A percentile compares a stretch with the other conserved stretches of the same genome.
These are phyloP conservation scores for Abramis brama DNA, from an alignment of 2,113 vertebrate genomes.

Conservation along the genomic window DNA sequence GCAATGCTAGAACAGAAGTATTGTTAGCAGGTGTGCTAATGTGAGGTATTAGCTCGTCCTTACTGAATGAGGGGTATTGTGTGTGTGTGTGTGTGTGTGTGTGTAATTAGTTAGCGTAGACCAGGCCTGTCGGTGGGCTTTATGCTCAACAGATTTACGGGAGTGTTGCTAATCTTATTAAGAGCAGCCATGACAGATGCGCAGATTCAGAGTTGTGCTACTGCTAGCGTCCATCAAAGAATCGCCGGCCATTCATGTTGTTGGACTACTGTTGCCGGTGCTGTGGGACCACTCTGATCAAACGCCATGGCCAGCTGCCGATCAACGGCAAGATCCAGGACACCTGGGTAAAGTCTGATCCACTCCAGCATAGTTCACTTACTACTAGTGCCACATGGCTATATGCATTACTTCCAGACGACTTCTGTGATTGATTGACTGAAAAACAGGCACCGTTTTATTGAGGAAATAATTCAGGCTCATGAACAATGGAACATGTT, in stretches of 20 bases:
- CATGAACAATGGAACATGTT: neutral
- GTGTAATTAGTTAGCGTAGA: conserved; percentile 30
- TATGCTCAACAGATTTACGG: conserved; percentile 70
- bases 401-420: neutral
- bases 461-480: neutral
- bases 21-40: too few species aligned
- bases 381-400: neutral
- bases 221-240: conserved; percentile 41
- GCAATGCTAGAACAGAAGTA: too few species aligned
- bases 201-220: conserved; percentile 46
- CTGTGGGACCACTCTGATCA: conserved; percentile 74
- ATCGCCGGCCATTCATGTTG: conserved; percentile 73
- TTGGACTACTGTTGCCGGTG: conserved; percentile 79
- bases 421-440: too few species aligned
- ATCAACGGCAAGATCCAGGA: conserved; percentile 81
- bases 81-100: neutral
- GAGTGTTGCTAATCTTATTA: conserved; percentile 82
- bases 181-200: conserved; percentile 59
- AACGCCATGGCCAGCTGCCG: conserved; percentile 77
- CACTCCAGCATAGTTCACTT: neutral
- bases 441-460: neutral
- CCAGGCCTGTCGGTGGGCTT: conserved; percentile 54
- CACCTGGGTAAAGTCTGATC: conserved; percentile 77
- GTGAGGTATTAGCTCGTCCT: neutral
- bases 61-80: conserved; percentile 14